These are phyloP conservation scores for Chrysopa pallens DNA, from an alignment of 1,140 invertebrate species.

Conservation along the genomic window DNA sequence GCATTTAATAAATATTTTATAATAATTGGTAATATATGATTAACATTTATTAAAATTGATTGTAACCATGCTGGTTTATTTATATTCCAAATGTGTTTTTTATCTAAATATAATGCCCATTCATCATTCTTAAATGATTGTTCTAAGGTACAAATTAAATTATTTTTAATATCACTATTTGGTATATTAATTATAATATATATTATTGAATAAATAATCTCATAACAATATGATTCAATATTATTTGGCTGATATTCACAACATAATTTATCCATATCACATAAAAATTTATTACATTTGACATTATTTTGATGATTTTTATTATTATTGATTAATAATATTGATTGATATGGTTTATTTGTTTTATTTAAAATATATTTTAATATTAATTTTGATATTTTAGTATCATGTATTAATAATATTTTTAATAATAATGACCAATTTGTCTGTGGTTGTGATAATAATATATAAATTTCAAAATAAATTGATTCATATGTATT, in stretches of 20 bases:
- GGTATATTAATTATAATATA: too few relatives aligned
- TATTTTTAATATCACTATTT: neutral
- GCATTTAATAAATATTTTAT: constrained; percentile 43
- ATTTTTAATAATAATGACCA: constrained; percentile 56
- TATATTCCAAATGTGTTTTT: constrained; percentile 48
- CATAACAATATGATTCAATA: neutral
- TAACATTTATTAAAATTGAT: constrained; percentile 39
- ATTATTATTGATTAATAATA: constrained; percentile 2
- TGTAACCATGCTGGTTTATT: constrained; percentile 52
- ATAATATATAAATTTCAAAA: constrained; percentile 46
- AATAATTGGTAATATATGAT: constrained; percentile 37
- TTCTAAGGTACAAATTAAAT: too few relatives aligned
- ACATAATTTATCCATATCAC: constrained; percentile 12
- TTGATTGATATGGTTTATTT: too few relatives aligned
- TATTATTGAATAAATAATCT: constrained; percentile 1
- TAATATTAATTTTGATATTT: constrained; percentile 21
- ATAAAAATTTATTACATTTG: constrained; percentile 46
- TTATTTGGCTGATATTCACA: neutral
- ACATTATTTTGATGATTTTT: constrained; percentile 6
- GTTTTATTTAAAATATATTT: constrained; percentile 7
- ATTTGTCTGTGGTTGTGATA: constrained; percentile 54
- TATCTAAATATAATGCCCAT: neutral
- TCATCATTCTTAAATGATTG: too few relatives aligned
- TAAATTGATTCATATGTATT: constrained; percentile 32
- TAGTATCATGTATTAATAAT: constrained; percentile 42